phyloP scores from a whole-genome alignment of 2,113 vertebrate species.

The Sardina pilchardus region DNA sequence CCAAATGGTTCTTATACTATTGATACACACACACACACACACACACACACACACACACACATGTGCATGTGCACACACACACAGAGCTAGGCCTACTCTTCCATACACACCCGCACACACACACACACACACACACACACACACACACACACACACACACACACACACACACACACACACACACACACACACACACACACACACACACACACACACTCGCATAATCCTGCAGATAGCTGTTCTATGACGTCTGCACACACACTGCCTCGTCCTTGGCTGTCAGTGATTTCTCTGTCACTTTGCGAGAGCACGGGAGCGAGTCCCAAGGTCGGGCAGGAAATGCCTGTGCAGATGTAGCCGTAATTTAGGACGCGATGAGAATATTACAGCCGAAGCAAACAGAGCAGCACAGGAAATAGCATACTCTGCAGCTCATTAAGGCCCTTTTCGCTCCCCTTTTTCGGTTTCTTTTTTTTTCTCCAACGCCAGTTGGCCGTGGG shows the following conservation, averaged over 20 bases:
- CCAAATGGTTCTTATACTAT: too few relatives aligned
- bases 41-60: neutral
- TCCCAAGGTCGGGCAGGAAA: conserved; percentile 72
- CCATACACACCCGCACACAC: neutral
- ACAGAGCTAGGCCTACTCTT: neutral
- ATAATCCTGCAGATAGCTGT: neutral
- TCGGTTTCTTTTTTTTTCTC: neutral
- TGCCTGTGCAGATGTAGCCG: conserved; percentile 70
- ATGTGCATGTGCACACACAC: neutral
- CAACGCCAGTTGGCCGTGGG: neutral
- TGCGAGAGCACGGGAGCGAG: conserved; percentile 47
- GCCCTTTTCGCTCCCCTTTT: neutral
- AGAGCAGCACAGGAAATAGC: conserved; percentile 62
- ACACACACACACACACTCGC: neutral
- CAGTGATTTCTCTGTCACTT: conserved; percentile 27
- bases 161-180: neutral
- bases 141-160: neutral
- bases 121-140: neutral
- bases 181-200: neutral
- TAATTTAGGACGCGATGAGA: conserved; percentile 61
- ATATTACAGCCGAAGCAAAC: conserved; percentile 37
- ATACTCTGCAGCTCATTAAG: conserved; percentile 60
- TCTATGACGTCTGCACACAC: neutral
- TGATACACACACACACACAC: conserved; percentile 2
- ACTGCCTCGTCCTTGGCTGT: conserved; percentile 27